phyloP scores from a whole-genome alignment of 1,140 invertebrate genomes.

The Phthorimaea operculella region DNA sequence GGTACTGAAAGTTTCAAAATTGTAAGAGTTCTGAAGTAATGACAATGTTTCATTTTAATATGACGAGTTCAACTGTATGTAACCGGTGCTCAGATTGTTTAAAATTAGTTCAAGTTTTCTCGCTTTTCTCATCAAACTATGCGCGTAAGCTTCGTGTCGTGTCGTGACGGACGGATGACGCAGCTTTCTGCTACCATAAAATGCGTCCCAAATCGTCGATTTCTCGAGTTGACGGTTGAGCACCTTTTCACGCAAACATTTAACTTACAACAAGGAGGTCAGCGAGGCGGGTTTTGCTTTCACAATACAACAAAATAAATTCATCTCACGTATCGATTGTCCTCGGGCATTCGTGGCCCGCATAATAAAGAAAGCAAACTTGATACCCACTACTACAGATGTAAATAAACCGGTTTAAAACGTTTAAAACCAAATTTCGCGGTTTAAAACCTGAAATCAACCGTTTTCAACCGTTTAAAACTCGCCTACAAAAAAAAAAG shows the following conservation, averaged over 20 bases:
- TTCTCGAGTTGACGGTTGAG: conserved; percentile 41
- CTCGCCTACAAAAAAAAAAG: too few relatives aligned
- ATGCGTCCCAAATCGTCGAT: conserved; percentile 58
- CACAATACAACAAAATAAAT: conserved; percentile 68
- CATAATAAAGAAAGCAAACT: conserved; percentile 64
- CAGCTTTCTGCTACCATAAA: conserved; percentile 44
- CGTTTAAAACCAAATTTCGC: too few relatives aligned
- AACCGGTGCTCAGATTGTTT: too few relatives aligned
- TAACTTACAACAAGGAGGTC: conserved; percentile 59
- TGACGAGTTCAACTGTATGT: too few relatives aligned
- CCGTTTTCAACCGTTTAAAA: too few relatives aligned
- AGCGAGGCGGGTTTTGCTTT: conserved; percentile 62
- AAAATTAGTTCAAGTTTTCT: too few relatives aligned
- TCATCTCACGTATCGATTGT: conserved; percentile 67
- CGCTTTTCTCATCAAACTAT: too few relatives aligned
- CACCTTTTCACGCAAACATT: conserved; percentile 63
- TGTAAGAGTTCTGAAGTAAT: too few relatives aligned
- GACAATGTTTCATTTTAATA: too few relatives aligned
- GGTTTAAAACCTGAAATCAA: too few relatives aligned
- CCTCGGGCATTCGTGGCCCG: conserved; percentile 49
- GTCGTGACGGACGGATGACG: conserved; percentile 4
- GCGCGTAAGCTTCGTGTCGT: background rate
- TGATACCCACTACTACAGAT: conserved; percentile 34
- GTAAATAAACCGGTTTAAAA: too few relatives aligned
- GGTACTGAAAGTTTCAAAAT: too few relatives aligned